These are phyloP conservation scores for Heliconius charithonia DNA, from an alignment of 2,888 invertebrate species.

Conservation along the genomic window DNA sequence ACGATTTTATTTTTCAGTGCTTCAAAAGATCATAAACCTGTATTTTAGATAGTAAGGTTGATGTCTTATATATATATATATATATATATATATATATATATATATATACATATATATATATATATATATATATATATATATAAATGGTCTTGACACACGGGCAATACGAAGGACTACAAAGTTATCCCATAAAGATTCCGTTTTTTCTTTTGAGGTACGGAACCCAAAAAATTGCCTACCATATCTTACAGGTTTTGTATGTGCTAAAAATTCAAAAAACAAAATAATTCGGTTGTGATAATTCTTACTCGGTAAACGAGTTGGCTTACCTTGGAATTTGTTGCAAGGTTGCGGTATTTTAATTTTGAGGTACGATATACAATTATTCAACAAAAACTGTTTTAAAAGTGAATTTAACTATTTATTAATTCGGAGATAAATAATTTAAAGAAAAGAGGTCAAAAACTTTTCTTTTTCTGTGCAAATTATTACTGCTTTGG, in stretches of 20 bases:
- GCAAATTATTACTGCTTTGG: slow-evolving; percentile 19
- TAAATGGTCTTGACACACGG: too few species aligned
- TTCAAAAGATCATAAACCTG: too few species aligned
- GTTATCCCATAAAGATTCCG: too few species aligned
- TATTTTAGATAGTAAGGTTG: too few species aligned
- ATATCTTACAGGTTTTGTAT: not conserved
- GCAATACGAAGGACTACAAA: too few species aligned
- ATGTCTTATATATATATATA: too few species aligned
- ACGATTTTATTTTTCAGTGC: too few species aligned
- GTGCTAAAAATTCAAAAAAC: not conserved
- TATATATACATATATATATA: too few species aligned
- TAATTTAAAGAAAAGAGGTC: not conserved
- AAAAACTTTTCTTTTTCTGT: not conserved
- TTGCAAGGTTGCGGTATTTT: slow-evolving; percentile 26
- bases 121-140: too few species aligned
- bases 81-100: too few species aligned
- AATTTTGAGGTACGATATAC: not conserved
- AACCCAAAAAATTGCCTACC: too few species aligned
- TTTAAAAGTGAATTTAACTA: not conserved
- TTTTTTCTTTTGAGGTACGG: too few species aligned
- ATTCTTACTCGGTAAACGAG: slow-evolving; percentile 20
- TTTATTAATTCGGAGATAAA: not conserved
- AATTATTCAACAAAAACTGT: not conserved
- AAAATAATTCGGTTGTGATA: slow-evolving; percentile 6
- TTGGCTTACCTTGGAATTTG: slow-evolving; percentile 26